Conservation (phyloP, 2,113 vertebrate genomes). For the Carettochelys insculpta region DNA sequence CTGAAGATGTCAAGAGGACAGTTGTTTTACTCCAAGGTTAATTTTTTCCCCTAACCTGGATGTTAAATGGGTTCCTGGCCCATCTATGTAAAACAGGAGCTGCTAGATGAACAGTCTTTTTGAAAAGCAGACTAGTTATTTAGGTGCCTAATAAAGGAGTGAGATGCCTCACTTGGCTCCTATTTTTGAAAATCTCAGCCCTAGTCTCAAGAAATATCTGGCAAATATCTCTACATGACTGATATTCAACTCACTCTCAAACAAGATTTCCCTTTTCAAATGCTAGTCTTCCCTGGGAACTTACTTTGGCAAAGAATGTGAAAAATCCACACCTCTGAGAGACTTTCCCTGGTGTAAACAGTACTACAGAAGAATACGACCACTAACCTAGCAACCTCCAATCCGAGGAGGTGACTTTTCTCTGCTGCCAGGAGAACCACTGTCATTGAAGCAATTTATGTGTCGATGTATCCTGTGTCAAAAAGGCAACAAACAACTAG, state of each 20-base stretch:
- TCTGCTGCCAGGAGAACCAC: background rate
- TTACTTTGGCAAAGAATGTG: background rate
- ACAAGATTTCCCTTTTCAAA: background rate
- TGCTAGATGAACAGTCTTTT: background rate
- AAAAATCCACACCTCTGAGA: background rate
- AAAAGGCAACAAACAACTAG: background rate
- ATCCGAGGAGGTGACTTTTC: background rate
- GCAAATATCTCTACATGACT: background rate
- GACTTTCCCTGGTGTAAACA: background rate
- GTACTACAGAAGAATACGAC: background rate
- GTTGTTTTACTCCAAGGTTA: background rate
- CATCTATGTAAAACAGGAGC: background rate
- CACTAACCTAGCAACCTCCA: background rate
- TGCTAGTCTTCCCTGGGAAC: background rate
- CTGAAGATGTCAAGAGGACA: background rate
- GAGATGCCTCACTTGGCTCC: background rate
- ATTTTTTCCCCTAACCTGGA: fast-evolving
- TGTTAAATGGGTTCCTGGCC: background rate
- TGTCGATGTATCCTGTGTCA: background rate
- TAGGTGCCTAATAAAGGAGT: background rate
- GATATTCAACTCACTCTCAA: background rate
- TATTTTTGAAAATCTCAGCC: background rate
- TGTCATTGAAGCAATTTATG: background rate
- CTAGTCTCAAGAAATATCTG: background rate
- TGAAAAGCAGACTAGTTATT: background rate